Conservation (phyloP, 2,888 invertebrate genomes). For the Pogonocherus hispidulus region DNA sequence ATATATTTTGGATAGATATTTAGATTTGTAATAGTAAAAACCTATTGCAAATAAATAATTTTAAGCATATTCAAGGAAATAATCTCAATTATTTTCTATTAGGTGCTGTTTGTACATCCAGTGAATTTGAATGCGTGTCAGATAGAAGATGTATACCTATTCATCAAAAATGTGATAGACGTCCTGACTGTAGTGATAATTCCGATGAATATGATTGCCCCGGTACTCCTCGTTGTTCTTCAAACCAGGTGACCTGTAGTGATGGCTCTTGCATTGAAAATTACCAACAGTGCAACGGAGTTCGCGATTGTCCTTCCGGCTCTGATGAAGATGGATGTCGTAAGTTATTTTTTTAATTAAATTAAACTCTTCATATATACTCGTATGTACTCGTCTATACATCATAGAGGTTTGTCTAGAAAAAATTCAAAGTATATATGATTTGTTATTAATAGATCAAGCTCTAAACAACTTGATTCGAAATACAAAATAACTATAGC, state of each 20-base stretch:
- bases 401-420: too few relatives aligned
- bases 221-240: constrained; percentile 65
- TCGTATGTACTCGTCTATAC: too few relatives aligned
- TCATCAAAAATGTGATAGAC: constrained; percentile 73
- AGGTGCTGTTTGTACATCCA: constrained; percentile 71
- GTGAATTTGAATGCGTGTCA: constrained; percentile 78
- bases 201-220: constrained; percentile 73
- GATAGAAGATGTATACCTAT: constrained; percentile 72
- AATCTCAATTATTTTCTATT: neutral
- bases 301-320: constrained; percentile 72
- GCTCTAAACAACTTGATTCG: too few relatives aligned
- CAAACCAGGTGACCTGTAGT: constrained; percentile 74
- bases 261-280: constrained; percentile 74
- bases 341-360: constrained; percentile 54
- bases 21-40: too few relatives aligned
- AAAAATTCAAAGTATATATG: too few relatives aligned
- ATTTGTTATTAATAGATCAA: too few relatives aligned
- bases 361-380: neutral
- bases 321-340: constrained; percentile 79
- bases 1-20: too few relatives aligned
- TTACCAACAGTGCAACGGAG: constrained; percentile 71
- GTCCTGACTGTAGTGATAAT: constrained; percentile 73
- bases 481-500: too few relatives aligned
- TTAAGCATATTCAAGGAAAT: too few relatives aligned
- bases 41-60: too few relatives aligned